Evolutionary conservation across 2,888 invertebrate genomes (phyloP), one percentile per base, ranked within the genome.

Genomic region (Cyclophora punctaria): DNA sequence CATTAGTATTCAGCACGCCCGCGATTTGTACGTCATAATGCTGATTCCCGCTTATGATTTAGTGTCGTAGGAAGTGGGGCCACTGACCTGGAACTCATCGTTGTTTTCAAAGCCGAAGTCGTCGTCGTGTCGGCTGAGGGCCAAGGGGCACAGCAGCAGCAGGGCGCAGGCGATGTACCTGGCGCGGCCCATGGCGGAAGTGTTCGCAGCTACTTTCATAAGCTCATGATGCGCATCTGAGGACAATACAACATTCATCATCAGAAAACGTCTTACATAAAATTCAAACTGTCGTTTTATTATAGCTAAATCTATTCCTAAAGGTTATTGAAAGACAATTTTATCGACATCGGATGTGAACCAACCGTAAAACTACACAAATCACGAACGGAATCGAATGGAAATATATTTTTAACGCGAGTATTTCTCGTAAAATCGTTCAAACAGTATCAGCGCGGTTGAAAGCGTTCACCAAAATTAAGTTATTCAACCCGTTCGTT

Each of bases 101-200:
- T 75, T 83, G 67, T 80, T 83, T 64, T 88, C 89, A 58, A 89
- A 89, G 43, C 84, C 88, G 70, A 89, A 89, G 79, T 89, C 89
- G 63, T 88, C 88, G 60, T 89, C 89, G 64, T 80, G 83, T 57
- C 84, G 73, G 55, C 77, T 83, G 50, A 85, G 78, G 52, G 84
- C 87, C 48, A 83, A 70, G 48, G 87, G 85, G 62, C 84, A 83
- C 62, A 86, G 64, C 67, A 85, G 67, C 60, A 86, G 73, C 57
- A 86, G 64, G 53, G 80, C 78, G 62, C 80, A 83, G 60, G 75
- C 82, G 52, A 79, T 70, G 65, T 68, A 78, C 63, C 75, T 70
- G 70, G 73, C 69, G 59, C 71, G 68, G 71, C 67, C 80, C 87
- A 85, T 85, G 63, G 67, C 63, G 64, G 60, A 62, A 55, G 60